Conservation (phyloP, 2,888 invertebrate species). For the Platycnemis pennipes region DNA sequence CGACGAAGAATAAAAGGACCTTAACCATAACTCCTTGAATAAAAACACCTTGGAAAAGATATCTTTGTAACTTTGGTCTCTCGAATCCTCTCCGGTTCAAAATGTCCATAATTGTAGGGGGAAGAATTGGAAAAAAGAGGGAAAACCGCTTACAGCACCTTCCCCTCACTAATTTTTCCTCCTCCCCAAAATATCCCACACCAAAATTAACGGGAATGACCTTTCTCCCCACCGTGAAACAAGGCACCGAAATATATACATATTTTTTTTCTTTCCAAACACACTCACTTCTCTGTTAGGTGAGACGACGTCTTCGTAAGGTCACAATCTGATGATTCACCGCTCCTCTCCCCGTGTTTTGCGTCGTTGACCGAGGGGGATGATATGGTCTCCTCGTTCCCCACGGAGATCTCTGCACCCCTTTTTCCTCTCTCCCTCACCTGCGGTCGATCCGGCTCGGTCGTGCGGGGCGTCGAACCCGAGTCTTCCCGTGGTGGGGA, state of each 20-base stretch:
- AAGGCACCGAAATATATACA: background rate
- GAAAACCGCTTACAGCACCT: background rate
- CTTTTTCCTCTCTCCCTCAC: background rate
- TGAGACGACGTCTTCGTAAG: slow-evolving; percentile 13
- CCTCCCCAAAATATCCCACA: background rate
- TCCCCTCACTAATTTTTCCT: background rate
- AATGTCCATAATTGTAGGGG: too few species aligned
- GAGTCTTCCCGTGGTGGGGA: background rate
- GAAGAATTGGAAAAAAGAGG: too few species aligned
- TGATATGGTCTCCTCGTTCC: background rate
- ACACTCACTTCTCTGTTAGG: slow-evolving; percentile 13
- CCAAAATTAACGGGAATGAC: background rate
- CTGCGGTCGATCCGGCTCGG: background rate
- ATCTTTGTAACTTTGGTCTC: too few species aligned
- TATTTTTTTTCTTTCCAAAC: background rate
- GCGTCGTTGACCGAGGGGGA: background rate
- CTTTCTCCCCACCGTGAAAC: background rate
- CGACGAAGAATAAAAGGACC: too few species aligned
- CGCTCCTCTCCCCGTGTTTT: background rate
- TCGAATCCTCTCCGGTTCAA: too few species aligned
- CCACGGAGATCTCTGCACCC: background rate
- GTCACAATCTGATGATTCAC: background rate
- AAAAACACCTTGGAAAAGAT: too few species aligned
- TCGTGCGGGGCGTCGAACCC: background rate
- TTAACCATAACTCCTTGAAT: too few species aligned